Evolutionary conservation across 2,888 invertebrate species (phyloP), one percentile per base, ranked within the genome.

Genomic region (Rotaria socialis): DNA sequence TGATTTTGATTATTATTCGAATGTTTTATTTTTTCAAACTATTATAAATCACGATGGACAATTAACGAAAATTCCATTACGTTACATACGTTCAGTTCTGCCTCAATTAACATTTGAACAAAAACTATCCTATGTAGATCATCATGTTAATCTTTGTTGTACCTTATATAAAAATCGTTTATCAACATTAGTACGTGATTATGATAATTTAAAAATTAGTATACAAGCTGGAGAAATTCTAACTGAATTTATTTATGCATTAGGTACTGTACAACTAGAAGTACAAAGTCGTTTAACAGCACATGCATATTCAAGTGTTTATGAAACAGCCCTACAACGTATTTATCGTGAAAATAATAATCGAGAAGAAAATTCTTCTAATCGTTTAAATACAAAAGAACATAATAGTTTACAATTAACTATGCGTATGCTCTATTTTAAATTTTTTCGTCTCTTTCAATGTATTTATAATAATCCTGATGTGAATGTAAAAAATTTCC

Each of bases 371-470:
- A 56, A 56, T 56, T 56, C 56, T 24, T 0, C 1, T 56, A 56
- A 24, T 56, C 56, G 7, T 24, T 56, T 35, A 19, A 67, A 67
- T 35, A 6, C 41, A 0, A 67, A 67, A 67, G 67, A 67, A 41
- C 35, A 67, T 19, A 35, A 41, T 16, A 6, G 0, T 16, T 67
- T 67, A 67, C 67, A 67, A 67, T 35, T 14, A 7, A 67, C 16
- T 27, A 67, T 67, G 67, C 67, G 67, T 67, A 35, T 67, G 16
- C 35, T 67, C 16, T 67, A 41, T 67, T 67, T 67, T 35, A 67
- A 67, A 67, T 67, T 67, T 35, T 67, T 67, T 67, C 67, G 67
- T 67, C 35, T 67, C 35, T 67, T 67, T 67, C 67, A 67, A 67
- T 67, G 67, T 67, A 27, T 67, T 67, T 67, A 67, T 67, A 67